phyloP scores from a whole-genome alignment of 1,140 invertebrate genomes.

The Agrilus planipennis region DNA sequence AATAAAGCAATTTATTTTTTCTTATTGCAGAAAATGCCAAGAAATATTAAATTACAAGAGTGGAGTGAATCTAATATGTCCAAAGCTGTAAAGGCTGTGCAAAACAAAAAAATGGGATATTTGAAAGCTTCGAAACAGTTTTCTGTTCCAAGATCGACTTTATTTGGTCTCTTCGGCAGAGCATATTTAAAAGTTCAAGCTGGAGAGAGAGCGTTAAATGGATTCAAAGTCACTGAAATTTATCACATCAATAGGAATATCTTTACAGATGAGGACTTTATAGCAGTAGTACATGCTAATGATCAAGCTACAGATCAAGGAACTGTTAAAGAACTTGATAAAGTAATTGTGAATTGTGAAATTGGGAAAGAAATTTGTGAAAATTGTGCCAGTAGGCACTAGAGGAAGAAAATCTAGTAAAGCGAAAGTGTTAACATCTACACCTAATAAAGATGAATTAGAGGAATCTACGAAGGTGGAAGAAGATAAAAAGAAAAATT shows the following conservation, averaged over 20 bases:
- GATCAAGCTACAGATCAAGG: too few relatives aligned
- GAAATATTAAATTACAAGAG: slow-evolving; percentile 37
- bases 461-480: too few relatives aligned
- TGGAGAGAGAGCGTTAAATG: background rate
- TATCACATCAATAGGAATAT: background rate
- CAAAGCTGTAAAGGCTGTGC: slow-evolving; percentile 3
- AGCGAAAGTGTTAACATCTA: slow-evolving; percentile 1
- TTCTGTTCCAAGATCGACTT: slow-evolving; percentile 3
- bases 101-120: slow-evolving; percentile 5
- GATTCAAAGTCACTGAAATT: background rate
- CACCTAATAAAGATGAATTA: slow-evolving; percentile 4
- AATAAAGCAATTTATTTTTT: too few relatives aligned
- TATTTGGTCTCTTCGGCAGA: slow-evolving; percentile 2
- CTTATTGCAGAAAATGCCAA: too few relatives aligned
- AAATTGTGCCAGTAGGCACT: background rate
- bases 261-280: too few relatives aligned
- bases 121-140: slow-evolving; percentile 1
- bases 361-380: too few relatives aligned
- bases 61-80: slow-evolving; percentile 23
- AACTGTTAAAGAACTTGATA: too few relatives aligned
- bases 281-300: too few relatives aligned
- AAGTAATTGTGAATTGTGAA: too few relatives aligned
- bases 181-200: background rate
- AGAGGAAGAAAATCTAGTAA: slow-evolving; percentile 3
- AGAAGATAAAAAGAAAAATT: too few relatives aligned